Base-by-base conservation (phyloP, 1,140 invertebrate genomes). In the Trialeurodes vaporariorum region DNA sequence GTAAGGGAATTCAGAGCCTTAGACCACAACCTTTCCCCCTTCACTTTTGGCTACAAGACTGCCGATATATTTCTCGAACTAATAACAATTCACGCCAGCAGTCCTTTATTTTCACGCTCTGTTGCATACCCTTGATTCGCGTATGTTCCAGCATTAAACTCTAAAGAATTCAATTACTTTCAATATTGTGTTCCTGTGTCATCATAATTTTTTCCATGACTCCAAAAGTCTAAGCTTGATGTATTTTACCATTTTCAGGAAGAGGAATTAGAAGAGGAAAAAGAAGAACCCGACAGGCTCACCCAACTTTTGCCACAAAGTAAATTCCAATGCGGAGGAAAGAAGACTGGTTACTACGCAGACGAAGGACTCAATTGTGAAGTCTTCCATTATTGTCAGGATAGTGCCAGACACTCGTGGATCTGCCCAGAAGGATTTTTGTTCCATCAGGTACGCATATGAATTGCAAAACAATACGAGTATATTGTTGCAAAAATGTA, bases 321-420 rank as follows among this genome's bases (percentile, higher is more conserved):
- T 64, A 91, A 90, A 76, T 95, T 94, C 77, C 82, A 85, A 73
- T 94, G 92, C 75, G 81, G 82, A 34, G 83, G 83, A 70, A 89
- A 87, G 72, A 89, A 91, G 72, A 91, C 91, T 23, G 92, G 93
- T 22, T 96, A 95, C 79, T 95, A 95, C 75, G 93, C 93, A 24
- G 92, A 95, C 75, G 89, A 93, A 72, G 88, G 88, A 63, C 83
- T 96, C 25, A 85, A 87, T 72, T 96, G 93, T 74, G 91, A 94
- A 77, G 91, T 94, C 0, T 96, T 96, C 85, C 93, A 96, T 76
- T 96, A 95, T 77, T 95, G 93, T 76, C 91, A 94, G 73, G 92
- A 93, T 68, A 91, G 87, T 70, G 89, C 90, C 17, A 90, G 88
- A 73, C 92, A 94, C 75, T 94, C 92, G 0, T 96, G 93, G 92